phyloP scores from a whole-genome alignment of 2,113 vertebrate species.

The Python bivittatus region DNA sequence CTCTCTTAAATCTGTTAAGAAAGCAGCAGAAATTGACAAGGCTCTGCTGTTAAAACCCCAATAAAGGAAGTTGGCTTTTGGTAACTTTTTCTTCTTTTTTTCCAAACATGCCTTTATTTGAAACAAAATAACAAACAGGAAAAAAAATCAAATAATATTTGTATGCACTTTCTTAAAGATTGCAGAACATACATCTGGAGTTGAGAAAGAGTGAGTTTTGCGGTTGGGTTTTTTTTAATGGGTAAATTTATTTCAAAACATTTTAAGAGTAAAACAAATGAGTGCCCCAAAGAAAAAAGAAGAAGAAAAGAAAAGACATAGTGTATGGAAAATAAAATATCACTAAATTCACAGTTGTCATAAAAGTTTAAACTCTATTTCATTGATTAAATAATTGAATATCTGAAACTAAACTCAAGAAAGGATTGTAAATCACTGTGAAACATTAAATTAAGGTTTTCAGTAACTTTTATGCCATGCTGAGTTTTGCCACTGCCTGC shows the following conservation, averaged over 20 bases:
- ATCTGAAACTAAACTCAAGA: neutral
- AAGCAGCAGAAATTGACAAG: neutral
- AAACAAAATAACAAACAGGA: too few relatives aligned
- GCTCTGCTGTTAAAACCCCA: neutral
- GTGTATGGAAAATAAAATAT: neutral
- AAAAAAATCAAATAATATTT: too few relatives aligned
- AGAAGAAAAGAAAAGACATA: neutral
- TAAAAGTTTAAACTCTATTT: neutral
- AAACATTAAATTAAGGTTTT: neutral
- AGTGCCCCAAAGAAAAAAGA: too few relatives aligned
- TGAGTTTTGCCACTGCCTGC: neutral
- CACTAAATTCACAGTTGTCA: neutral
- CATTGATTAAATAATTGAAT: neutral
- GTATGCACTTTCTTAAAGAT: too few relatives aligned
- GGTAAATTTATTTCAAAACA: too few relatives aligned
- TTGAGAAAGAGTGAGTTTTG: too few relatives aligned
- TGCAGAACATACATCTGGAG: too few relatives aligned
- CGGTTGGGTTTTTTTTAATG: too few relatives aligned
- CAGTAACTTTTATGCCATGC: neutral
- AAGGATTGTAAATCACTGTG: neutral
- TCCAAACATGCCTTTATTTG: too few relatives aligned
- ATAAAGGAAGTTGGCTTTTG: neutral
- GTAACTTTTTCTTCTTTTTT: too few relatives aligned
- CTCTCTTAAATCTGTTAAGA: neutral
- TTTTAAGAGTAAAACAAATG: too few relatives aligned